phyloP scores from a whole-genome alignment of 2,888 invertebrate genomes.

The Phaonia tiefii region DNA sequence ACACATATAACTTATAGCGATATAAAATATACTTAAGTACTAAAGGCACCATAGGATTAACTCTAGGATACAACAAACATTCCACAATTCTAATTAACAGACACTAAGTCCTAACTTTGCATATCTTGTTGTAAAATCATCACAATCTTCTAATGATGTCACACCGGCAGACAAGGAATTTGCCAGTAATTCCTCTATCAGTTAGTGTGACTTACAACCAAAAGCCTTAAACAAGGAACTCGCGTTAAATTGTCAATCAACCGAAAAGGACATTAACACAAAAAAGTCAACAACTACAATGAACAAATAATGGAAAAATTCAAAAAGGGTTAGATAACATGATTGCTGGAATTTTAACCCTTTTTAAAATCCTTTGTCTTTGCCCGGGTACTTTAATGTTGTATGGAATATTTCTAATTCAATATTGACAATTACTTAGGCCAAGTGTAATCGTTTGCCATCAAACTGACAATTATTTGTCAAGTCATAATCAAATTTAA shows the following conservation, averaged over 20 bases:
- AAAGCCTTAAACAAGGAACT: not conserved
- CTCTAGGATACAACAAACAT: conserved; percentile 43
- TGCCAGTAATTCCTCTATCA: conserved; percentile 68
- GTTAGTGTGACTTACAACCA: conserved; percentile 3
- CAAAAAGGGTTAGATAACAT: conserved; percentile 58
- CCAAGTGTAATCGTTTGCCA: conserved; percentile 66
- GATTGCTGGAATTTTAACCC: conserved; percentile 11
- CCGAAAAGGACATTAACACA: conserved; percentile 39
- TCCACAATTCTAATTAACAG: conserved; percentile 43
- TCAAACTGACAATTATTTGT: conserved; percentile 69
- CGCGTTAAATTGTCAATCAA: conserved; percentile 64
- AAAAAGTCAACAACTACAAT: conserved; percentile 35
- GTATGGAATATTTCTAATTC: conserved; percentile 66
- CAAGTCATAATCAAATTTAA: conserved; percentile 71
- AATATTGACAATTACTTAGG: conserved; percentile 76
- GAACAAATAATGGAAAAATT: conserved; percentile 18
- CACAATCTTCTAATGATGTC: not conserved
- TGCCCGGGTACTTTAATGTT: not conserved
- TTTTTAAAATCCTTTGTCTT: conserved; percentile 32
- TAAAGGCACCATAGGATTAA: conserved; percentile 38
- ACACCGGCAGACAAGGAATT: conserved; percentile 54
- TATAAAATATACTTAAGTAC: no score
- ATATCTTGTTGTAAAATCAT: conserved; percentile 22
- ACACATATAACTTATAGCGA: conserved; percentile 35
- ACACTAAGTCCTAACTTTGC: conserved; percentile 50